A percentile compares a stretch with the other conserved stretches of the same genome.
Conservation (phyloP, 2,888 invertebrate species). For the Ephialtes manifestator region DNA sequence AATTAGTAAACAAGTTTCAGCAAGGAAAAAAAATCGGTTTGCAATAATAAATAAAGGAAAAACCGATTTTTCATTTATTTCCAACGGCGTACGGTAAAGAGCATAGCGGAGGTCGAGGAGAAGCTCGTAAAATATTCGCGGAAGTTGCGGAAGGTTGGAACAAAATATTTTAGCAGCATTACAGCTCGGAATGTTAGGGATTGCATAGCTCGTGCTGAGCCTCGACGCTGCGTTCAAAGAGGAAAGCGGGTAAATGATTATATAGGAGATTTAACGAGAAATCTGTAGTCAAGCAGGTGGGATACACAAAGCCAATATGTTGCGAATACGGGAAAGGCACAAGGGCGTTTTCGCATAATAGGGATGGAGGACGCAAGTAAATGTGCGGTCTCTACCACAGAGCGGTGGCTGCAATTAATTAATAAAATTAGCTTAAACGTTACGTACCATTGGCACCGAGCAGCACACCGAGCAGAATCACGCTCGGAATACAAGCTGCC, state of each 20-base stretch:
- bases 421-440: constrained; percentile 70
- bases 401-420: constrained; percentile 65
- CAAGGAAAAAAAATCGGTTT: too few relatives aligned
- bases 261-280: constrained; percentile 26
- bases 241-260: not conserved
- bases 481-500: constrained; percentile 29
- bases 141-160: constrained; percentile 13
- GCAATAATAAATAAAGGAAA: not conserved
- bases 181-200: constrained; percentile 15
- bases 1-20: too few relatives aligned
- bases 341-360: constrained; percentile 4
- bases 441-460: constrained; percentile 57
- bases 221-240: not conserved
- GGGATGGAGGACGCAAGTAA: constrained; percentile 10
- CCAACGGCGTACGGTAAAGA: not conserved
- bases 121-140: constrained; percentile 45
- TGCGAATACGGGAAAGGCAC: not conserved
- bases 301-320: not conserved
- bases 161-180: constrained; percentile 45
- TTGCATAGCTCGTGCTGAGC: constrained; percentile 4
- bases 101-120: constrained; percentile 19
- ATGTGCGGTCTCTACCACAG: constrained; percentile 16
- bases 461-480: constrained; percentile 29
- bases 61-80: not conserved
- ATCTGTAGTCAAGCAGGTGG: constrained; percentile 6